Conservation (phyloP, 2,797 vertebrate species). For the Sternotherus odoratus region DNA sequence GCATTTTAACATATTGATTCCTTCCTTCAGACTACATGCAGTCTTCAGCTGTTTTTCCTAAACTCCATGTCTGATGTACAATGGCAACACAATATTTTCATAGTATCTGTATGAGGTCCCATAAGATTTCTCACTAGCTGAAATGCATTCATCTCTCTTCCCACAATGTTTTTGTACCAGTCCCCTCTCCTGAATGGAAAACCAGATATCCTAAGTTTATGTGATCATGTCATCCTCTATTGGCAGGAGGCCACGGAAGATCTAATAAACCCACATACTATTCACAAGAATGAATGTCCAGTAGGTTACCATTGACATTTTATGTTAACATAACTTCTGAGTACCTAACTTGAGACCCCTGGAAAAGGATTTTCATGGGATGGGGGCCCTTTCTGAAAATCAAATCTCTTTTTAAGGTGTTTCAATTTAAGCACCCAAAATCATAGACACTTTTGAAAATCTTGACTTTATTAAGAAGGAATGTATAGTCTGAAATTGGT, state of each 20-base stretch:
- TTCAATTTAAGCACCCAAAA: conserved; percentile 19
- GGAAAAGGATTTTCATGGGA: conserved; percentile 26
- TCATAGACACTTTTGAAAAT: not conserved
- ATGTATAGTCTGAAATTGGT: conserved; percentile 5
- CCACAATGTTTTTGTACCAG: not conserved
- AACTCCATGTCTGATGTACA: not conserved
- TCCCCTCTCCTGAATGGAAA: not conserved
- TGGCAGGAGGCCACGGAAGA: not conserved
- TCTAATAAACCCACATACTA: not conserved
- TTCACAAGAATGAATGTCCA: not conserved
- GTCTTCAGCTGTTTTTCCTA: not conserved
- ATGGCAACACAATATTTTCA: not conserved
- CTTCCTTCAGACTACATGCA: not conserved
- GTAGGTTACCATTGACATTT: not conserved
- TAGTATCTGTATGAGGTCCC: not conserved
- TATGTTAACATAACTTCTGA: conserved; percentile 8
- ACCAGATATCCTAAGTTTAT: not conserved
- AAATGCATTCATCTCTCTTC: not conserved
- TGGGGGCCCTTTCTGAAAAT: not conserved
- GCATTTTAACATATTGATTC: not conserved
- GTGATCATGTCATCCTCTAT: not conserved
- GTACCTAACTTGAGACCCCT: not conserved
- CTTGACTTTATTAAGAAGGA: not conserved
- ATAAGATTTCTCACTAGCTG: not conserved
- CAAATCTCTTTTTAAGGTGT: not conserved